phyloP scores from a whole-genome alignment of 2,113 vertebrate species.

The Heterochromis multidens region DNA sequence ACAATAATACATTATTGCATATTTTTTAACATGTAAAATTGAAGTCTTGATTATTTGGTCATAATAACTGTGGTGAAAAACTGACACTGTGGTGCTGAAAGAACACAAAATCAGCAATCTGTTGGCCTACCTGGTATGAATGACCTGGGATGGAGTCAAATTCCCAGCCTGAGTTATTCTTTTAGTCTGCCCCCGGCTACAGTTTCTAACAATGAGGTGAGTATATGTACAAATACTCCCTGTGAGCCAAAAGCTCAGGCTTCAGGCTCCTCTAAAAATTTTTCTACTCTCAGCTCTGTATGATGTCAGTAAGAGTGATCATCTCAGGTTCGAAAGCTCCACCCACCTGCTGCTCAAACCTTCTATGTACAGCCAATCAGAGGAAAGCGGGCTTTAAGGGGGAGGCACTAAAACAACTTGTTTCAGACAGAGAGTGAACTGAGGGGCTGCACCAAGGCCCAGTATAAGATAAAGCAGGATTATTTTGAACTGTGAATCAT shows the following conservation, averaged over 20 bases:
- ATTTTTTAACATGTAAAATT: too few relatives aligned
- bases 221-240: not conserved
- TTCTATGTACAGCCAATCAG: not conserved
- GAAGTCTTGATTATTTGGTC: too few relatives aligned
- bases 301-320: not conserved
- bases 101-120: not conserved
- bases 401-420: not conserved
- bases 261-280: not conserved
- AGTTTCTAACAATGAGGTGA: not conserved
- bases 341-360: fast-evolving
- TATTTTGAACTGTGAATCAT: not conserved
- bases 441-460: not conserved
- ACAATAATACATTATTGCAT: too few relatives aligned
- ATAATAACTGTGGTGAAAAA: too few relatives aligned
- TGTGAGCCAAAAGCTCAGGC: not conserved
- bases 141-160: not conserved
- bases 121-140: not conserved
- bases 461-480: not conserved
- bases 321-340: fast-evolving
- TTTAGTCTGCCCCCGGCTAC: not conserved
- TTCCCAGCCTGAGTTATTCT: not conserved
- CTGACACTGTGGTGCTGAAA: too few relatives aligned
- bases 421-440: fast-evolving
- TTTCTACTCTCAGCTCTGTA: not conserved
- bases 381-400: too few relatives aligned